Evolutionary conservation across 2,888 invertebrate genomes (phyloP), one percentile per base, ranked within the genome.

Genomic region (Agriopis aurantiaria): DNA sequence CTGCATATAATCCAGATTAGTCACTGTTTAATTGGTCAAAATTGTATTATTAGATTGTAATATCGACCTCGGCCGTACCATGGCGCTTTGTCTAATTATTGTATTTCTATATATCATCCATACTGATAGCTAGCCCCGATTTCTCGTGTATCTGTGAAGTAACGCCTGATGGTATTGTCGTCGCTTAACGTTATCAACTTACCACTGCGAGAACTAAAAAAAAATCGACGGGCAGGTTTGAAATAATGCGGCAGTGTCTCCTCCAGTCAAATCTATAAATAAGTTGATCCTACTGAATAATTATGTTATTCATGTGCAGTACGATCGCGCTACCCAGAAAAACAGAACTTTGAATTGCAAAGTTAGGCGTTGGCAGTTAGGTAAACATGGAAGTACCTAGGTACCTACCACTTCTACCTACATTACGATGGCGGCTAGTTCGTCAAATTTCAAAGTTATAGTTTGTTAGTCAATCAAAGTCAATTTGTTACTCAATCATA

Each of bases 1-100:
- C 87, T 88, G 88, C 89, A 91, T 89, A 87, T 83, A 83, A 82
- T 87, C 82, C 81, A 82, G 75, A 80, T 80, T 82, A 85, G 80
- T 83, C 84, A 86, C 83, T 76, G 81, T 88, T 85, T 85, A 71
- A 86, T 83, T 84, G 84, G 82, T 79, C 84, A 82, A 80, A 71
- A 67, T 73, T 75, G 75, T 75, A 73, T 71, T 71, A 75, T 70
- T 71, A 66, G 66, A 63, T 60, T 59, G 59, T 64, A 71, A 71
- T 59, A 58, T 62, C 76, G 77, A 79, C 80, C 82, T 79, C 81
- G 72, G 73, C 62, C 66, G 70, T 67, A 70, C 62, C 70, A 67
- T 71, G 76, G 75, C 78, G 79, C 69, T 72, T 71, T 63, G 59
- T 67, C 63, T 70, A 63, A 66, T 53, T 58, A 61, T 67, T 64